phyloP scores from a whole-genome alignment of 2,888 invertebrate genomes.

The Panopea generosa region DNA sequence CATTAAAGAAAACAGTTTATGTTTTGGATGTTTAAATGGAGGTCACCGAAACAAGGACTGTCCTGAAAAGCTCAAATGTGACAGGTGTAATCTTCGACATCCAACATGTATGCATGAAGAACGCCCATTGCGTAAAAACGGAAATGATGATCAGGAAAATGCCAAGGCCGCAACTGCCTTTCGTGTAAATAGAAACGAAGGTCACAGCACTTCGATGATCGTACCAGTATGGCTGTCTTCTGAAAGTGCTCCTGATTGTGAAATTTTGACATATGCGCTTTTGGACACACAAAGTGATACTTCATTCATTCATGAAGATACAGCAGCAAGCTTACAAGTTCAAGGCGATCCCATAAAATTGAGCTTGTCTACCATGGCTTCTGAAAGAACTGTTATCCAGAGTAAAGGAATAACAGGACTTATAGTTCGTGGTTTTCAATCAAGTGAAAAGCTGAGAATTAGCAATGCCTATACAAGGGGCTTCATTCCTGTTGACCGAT shows the following conservation, averaged over 20 bases:
- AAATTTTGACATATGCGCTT: conserved; percentile 22
- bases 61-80: conserved; percentile 20
- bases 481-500: conserved; percentile 34
- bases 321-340: conserved; percentile 15
- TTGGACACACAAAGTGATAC: conserved; percentile 25
- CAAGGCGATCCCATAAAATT: conserved; percentile 21
- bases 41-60: conserved; percentile 22
- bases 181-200: conserved; percentile 3
- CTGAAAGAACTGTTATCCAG: conserved; percentile 20
- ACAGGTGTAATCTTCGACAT: conserved; percentile 15
- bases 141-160: background rate
- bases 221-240: conserved; percentile 20
- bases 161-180: background rate
- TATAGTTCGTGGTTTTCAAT: conserved; percentile 22
- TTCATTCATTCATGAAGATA: conserved; percentile 24
- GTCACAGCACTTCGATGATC: conserved; percentile 14
- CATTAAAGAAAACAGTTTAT: conserved; percentile 10
- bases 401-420: conserved; percentile 23
- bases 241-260: conserved; percentile 24
- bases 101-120: conserved; percentile 35
- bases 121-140: background rate
- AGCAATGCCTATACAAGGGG: conserved; percentile 34
- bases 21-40: conserved; percentile 20
- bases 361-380: conserved; percentile 25
- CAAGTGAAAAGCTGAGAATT: conserved; percentile 16